Evolutionary conservation across 2,888 invertebrate genomes (phyloP).

Genomic region (Nasonovia ribisnigri): DNA sequence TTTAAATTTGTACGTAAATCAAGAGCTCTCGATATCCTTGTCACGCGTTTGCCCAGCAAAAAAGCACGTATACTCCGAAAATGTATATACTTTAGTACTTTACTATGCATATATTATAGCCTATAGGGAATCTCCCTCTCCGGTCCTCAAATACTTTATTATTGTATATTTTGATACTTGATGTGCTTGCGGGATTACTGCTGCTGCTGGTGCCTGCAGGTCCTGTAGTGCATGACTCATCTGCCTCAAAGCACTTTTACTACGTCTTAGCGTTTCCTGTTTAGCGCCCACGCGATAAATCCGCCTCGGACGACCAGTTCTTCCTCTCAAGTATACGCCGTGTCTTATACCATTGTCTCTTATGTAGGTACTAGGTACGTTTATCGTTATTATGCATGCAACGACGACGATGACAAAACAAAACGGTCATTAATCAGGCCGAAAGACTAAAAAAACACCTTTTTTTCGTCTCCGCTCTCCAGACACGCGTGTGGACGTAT

Average conservation of each 20-base stretch:
- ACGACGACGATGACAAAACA: slow-evolving; percentile 35
- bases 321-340: neutral
- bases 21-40: neutral
- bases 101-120: too few species aligned
- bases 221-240: neutral
- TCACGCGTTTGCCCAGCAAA: too few species aligned
- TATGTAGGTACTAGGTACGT: neutral
- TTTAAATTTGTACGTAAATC: neutral
- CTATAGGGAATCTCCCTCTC: too few species aligned
- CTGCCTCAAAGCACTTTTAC: slow-evolving; percentile 47
- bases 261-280: neutral
- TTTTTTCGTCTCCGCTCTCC: slow-evolving; percentile 3
- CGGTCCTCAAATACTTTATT: too few species aligned
- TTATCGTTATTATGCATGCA: neutral
- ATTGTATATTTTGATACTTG: too few species aligned
- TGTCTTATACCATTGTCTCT: slow-evolving; percentile 1
- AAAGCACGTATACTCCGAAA: too few species aligned
- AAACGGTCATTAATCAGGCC: slow-evolving; percentile 48
- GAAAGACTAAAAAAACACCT: slow-evolving; percentile 5
- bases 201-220: neutral
- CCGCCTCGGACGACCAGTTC: neutral
- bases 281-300: slow-evolving; percentile 27
- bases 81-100: too few species aligned
- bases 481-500: neutral
- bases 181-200: neutral